Evolutionary conservation across 2,888 invertebrate species (phyloP).

Genomic region (Melanchra persicariae): DNA sequence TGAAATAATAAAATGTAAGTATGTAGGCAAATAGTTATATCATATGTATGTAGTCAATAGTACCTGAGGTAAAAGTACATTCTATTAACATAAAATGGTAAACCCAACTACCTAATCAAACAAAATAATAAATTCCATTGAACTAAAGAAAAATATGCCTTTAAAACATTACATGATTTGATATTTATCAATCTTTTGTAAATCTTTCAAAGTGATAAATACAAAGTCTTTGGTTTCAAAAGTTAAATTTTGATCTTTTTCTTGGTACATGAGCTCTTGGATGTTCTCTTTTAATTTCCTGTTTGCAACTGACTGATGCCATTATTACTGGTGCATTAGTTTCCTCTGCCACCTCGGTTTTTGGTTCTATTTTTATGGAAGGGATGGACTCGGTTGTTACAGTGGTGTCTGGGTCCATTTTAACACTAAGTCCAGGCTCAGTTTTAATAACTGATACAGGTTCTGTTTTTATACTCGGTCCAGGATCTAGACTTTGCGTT

Average conservation of each 20-base stretch:
- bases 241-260: conserved; percentile 59
- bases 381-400: conserved; percentile 20
- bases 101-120: not conserved
- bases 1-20: not conserved
- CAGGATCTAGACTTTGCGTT: not conserved
- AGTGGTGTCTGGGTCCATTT: conserved; percentile 14
- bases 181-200: not conserved
- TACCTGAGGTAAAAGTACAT: not conserved
- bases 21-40: not conserved
- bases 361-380: conserved; percentile 31
- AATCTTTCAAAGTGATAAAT: not conserved
- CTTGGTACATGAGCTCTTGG: conserved; percentile 33
- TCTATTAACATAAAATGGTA: not conserved
- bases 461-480: conserved; percentile 29
- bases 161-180: not conserved
- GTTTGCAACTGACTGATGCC: conserved; percentile 42
- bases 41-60: no score
- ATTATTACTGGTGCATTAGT: conserved; percentile 1
- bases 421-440: conserved; percentile 19
- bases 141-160: not conserved
- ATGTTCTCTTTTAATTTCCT: conserved; percentile 51
- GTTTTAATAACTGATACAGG: conserved; percentile 22
- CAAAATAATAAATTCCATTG: conserved; percentile 8
- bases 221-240: conserved; percentile 25
- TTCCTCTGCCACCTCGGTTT: conserved; percentile 30